A percentile compares a stretch with the other conserved stretches of the same genome.
Conservation (phyloP, 2,797 vertebrate genomes). For the Psittacula derbiana region DNA sequence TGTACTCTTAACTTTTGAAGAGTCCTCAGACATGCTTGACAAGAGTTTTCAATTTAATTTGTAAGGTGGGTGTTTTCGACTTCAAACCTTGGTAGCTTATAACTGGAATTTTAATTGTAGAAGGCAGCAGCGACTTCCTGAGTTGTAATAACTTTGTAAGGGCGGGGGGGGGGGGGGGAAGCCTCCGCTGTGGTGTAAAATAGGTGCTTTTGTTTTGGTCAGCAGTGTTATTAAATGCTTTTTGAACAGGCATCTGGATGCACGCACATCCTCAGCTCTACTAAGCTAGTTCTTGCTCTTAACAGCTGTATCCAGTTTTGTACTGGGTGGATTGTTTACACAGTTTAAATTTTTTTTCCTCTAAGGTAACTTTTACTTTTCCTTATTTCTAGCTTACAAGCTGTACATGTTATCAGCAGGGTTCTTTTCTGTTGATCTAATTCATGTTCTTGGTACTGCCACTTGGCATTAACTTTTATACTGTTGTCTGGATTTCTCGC, state of each 20-base stretch:
- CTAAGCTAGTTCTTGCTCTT: conserved; percentile 49
- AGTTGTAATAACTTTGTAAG: not conserved
- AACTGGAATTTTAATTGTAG: conserved; percentile 9
- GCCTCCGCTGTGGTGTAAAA: not conserved
- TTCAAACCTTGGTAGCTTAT: not conserved
- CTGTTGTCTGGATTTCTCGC: not conserved
- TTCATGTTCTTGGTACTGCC: conserved; percentile 53
- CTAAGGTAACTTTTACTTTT: conserved; percentile 13
- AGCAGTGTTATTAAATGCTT: conserved; percentile 3
- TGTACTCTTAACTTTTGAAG: not conserved
- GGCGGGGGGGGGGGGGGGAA: not conserved
- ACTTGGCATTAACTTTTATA: conserved; percentile 58
- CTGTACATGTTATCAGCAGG: conserved; percentile 38
- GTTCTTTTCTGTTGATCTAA: conserved; percentile 31
- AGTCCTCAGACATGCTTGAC: conserved; percentile 9
- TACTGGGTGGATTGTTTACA: conserved; percentile 62
- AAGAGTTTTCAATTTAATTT: conserved; percentile 32
- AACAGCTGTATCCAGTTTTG: conserved; percentile 11
- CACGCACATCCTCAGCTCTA: conserved; percentile 35
- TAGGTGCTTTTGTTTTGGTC: not conserved
- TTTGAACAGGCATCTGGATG: conserved; percentile 30
- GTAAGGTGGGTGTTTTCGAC: conserved; percentile 32
- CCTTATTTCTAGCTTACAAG: conserved; percentile 11
- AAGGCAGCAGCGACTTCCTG: not conserved
- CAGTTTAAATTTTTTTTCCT: not conserved